Evolutionary conservation across 2,888 invertebrate species (phyloP), one percentile per base, ranked within the genome.

Genomic region (Bombylius major): DNA sequence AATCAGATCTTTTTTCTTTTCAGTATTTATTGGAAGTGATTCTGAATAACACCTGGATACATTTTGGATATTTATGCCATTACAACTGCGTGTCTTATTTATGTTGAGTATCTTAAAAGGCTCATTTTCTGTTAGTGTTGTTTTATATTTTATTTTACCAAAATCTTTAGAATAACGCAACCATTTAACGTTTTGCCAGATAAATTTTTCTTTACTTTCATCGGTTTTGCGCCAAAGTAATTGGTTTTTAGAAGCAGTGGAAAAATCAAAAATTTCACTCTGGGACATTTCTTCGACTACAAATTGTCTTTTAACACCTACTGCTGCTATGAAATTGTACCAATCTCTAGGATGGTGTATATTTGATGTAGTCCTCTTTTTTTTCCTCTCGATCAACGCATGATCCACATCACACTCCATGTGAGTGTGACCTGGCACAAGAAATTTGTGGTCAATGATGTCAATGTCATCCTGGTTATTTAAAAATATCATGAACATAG

Each of bases 291-390:
- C 58, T 14, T 56, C 46, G 32, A 62, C 62, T 32, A 54, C 51
- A 51, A 59, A 60, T 51, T 31, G 12, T 44, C 54, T 59, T 56
- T 60, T 61, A 46, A 47, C 50, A 50, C 56, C 57, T 53, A 53
- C 55, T 47, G 51, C 33, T 49, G 59, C 49, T 23, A 59, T 53
- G n/a, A 60, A 60, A 39, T 58, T 50, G n/a, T 51, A 56, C 57
- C 58, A 60, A 56, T 60, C 59, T 52, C 57, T 58, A 45, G 59
- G 58, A 56, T 59, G 59, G 51, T 58, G 60, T 52, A 57, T 58
- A 58, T 57, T 51, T 44, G 50, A 39, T 46, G 23, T 42, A 47
- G 59, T 57, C 46, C 50, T 49, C 50, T 60, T 62, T 55, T 59
- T 59, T 42, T 61, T 60, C 32, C 58, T 56, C 47, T 59, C 58